phyloP scores from a whole-genome alignment of 2,888 invertebrate genomes.

The Polydrusus cervinus region DNA sequence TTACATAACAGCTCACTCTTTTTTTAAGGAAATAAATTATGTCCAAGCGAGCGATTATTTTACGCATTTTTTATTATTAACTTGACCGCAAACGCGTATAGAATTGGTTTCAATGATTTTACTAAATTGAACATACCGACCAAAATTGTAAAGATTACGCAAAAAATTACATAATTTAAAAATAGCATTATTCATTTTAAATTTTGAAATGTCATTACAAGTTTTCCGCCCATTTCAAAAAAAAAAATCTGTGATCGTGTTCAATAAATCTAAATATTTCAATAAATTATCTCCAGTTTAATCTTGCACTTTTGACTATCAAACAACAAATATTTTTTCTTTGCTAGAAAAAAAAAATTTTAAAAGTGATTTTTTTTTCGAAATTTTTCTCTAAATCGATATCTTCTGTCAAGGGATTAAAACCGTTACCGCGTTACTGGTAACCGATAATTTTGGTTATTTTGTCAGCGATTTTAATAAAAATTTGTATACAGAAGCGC shows the following conservation, averaged over 20 bases:
- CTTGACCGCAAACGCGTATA: constrained; percentile 27
- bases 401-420: no score
- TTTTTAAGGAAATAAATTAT: constrained; percentile 17
- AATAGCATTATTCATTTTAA: background rate
- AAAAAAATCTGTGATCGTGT: no score
- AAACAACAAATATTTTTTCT: no score
- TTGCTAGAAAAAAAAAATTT: no score
- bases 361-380: no score
- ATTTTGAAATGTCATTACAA: background rate
- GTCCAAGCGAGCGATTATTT: constrained; percentile 9
- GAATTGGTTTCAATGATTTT: constrained; percentile 33
- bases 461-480: no score
- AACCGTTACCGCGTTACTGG: no score
- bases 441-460: no score
- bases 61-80: constrained; percentile 25
- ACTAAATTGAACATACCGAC: constrained; percentile 19
- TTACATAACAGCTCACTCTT: background rate
- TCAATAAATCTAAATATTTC: no score
- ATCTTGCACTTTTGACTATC: background rate
- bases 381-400: no score
- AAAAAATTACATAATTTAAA: constrained; percentile 13
- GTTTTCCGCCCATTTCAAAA: background rate
- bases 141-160: background rate
- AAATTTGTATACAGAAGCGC: no score
- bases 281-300: no score